A percentile compares a stretch with the other conserved stretches of the same genome.
Conservation (phyloP, 2,888 invertebrate genomes). For the Alviniconcha strummeri region DNA sequence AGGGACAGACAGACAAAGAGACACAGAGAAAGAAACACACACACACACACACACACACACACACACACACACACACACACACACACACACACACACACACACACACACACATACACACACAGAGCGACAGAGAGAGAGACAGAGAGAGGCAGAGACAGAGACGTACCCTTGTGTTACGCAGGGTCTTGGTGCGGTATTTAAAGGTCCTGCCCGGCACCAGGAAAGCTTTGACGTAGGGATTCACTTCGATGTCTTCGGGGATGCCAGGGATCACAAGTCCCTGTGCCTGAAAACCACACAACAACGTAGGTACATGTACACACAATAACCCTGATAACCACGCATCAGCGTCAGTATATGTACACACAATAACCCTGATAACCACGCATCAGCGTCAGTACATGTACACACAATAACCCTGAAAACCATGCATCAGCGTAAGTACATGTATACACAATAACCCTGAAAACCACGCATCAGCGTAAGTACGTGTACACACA, state of each 20-base stretch:
- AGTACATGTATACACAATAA: not conserved
- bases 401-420: constrained; percentile 44
- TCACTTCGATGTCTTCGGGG: constrained; percentile 62
- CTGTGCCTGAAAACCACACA: constrained; percentile 56
- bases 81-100: not conserved
- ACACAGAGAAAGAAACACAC: not conserved
- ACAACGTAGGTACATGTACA: not conserved
- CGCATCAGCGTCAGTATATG: not conserved
- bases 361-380: constrained; percentile 48
- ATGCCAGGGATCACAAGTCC: constrained; percentile 62
- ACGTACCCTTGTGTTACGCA: constrained; percentile 63
- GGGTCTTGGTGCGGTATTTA: constrained; percentile 67
- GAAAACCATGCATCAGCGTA: constrained; percentile 28
- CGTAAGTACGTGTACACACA: no score
- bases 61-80: not conserved
- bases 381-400: not conserved
- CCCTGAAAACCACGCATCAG: no score
- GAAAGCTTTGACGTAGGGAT: constrained; percentile 68
- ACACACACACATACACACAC: constrained; percentile 4
- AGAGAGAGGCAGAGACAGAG: not conserved
- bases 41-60: not conserved
- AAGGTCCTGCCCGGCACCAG: constrained; percentile 64
- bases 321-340: constrained; percentile 49
- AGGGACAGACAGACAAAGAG: not conserved
- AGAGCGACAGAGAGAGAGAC: not conserved